A percentile compares a stretch with the other conserved stretches of the same genome.
These are phyloP conservation scores for Phoxinus dragarum DNA, from an alignment of 2,797 vertebrate species.

Conservation along the genomic window DNA sequence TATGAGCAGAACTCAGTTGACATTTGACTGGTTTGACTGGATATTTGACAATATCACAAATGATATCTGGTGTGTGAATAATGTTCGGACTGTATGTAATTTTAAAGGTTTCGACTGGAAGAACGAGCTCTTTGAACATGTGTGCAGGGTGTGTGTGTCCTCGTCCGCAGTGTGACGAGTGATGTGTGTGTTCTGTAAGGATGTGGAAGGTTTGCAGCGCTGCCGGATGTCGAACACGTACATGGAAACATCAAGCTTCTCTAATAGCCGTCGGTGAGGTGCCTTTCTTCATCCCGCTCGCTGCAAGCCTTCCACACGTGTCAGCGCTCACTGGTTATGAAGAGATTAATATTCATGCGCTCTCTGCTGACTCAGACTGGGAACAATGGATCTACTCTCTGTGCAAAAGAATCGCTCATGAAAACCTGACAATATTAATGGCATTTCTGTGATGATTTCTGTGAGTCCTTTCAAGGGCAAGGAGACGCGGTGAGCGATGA, in stretches of 20 bases:
- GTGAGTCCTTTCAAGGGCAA: constrained; percentile 9
- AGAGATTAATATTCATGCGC: constrained; percentile 71
- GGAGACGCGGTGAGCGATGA: not conserved
- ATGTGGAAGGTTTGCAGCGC: not conserved
- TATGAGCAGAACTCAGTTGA: too few relatives aligned
- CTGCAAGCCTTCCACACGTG: constrained; percentile 46
- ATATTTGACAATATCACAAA: too few relatives aligned
- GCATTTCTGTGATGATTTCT: not conserved
- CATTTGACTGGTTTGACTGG: too few relatives aligned
- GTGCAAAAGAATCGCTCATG: not conserved
- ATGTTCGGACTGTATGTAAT: not conserved
- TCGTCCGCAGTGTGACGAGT: constrained; percentile 3
- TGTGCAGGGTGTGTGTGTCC: not conserved
- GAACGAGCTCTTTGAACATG: not conserved
- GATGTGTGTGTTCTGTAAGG: not conserved
- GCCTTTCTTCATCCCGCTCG: constrained; percentile 38
- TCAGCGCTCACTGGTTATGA: constrained; percentile 66
- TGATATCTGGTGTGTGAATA: too few relatives aligned
- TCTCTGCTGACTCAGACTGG: constrained; percentile 21
- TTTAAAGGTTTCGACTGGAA: not conserved
- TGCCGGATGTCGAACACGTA: constrained; percentile 38
- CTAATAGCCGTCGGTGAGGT: constrained; percentile 20
- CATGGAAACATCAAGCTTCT: constrained; percentile 26
- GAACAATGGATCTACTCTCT: not conserved
- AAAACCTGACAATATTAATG: not conserved